A percentile compares a stretch with the other conserved stretches of the same genome.
Conservation (phyloP, 2,797 vertebrate genomes). For the Enteromius thamalakanensis region DNA sequence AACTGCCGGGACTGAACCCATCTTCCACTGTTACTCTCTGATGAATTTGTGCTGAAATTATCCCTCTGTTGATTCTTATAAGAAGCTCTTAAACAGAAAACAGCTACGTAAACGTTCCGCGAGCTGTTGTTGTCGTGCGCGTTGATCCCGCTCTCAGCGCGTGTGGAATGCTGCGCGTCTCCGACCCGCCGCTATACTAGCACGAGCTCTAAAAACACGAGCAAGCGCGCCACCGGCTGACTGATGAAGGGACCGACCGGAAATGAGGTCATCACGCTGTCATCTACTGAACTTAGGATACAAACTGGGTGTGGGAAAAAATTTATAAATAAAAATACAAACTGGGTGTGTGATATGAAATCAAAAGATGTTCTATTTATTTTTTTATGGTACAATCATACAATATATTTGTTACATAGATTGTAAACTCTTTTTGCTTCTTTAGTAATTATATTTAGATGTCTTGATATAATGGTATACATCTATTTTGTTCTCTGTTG, state of each 20-base stretch:
- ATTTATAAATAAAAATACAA: too few relatives aligned
- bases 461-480: too few relatives aligned
- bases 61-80: constrained; percentile 55
- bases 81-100: not conserved
- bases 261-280: constrained; percentile 62
- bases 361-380: too few relatives aligned
- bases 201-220: constrained; percentile 33
- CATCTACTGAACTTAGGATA: not conserved
- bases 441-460: too few relatives aligned
- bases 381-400: too few relatives aligned
- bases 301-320: not conserved
- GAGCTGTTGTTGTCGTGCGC: not conserved
- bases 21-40: constrained; percentile 63
- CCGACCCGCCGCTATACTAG: constrained; percentile 38
- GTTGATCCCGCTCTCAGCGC: constrained; percentile 20
- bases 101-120: constrained; percentile 8
- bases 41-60: constrained; percentile 54
- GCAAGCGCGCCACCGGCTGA: constrained; percentile 66
- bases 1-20: constrained; percentile 76
- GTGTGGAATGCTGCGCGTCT: constrained; percentile 56
- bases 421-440: too few relatives aligned
- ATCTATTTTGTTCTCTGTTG: too few relatives aligned
- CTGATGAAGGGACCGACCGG: constrained; percentile 63
- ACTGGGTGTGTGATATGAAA: not conserved
- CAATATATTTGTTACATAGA: too few relatives aligned